Conservation (phyloP, 2,888 invertebrate species). For the Phyto melanocephala region DNA sequence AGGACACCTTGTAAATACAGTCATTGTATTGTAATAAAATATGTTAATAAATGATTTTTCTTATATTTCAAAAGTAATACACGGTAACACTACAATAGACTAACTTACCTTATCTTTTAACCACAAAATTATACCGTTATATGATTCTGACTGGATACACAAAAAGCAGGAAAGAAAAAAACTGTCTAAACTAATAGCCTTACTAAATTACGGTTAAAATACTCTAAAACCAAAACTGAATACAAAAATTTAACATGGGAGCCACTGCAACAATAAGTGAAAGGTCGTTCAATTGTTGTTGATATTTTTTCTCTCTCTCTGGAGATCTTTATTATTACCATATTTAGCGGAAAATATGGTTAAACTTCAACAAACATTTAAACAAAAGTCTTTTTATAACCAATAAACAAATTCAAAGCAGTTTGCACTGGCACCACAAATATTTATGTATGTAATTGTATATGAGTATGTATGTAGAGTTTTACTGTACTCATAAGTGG, state of each 20-base stretch:
- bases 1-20: no score
- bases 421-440: not conserved
- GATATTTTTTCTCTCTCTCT: not conserved
- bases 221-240: not conserved
- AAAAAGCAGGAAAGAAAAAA: not conserved
- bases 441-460: not conserved
- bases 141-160: constrained; percentile 16
- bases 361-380: constrained; percentile 7
- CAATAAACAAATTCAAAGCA: constrained; percentile 36
- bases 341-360: constrained; percentile 37
- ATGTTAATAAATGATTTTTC: no score
- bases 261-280: constrained; percentile 46
- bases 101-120: constrained; percentile 50
- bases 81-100: not conserved
- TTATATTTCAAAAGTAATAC: no score
- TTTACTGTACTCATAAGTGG: no score
- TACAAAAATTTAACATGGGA: not conserved
- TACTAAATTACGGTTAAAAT: constrained; percentile 18
- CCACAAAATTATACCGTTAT: constrained; percentile 61
- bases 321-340: constrained; percentile 47
- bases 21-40: no score
- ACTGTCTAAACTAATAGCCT: not conserved
- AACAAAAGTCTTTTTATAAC: constrained; percentile 12
- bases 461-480: no score
- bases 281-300: constrained; percentile 45